Evolutionary conservation across 2,888 invertebrate genomes (phyloP), one percentile per base, ranked within the genome.

Genomic region (Lochmaea crataegi): DNA sequence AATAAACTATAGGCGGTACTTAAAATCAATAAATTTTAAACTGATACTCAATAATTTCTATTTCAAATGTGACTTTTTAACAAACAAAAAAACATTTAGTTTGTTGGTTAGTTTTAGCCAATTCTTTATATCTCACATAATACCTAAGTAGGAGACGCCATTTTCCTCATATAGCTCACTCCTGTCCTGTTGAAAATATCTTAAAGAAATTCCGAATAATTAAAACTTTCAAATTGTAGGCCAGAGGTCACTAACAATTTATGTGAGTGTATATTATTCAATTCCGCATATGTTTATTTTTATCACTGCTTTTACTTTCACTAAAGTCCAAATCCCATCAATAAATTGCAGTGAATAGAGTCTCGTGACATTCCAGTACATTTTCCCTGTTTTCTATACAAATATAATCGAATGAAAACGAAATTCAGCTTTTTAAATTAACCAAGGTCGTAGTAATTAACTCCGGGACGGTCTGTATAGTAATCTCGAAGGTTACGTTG

Each of bases 211-310:
- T 4, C 2, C 41, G 11, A 22, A 57, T 57, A 57, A 57, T 57
- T 57, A 57, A 57, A 57, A 57, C 56, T 57, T 57, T 57, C 56
- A 22, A 22, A 16, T 57, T 22, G 18, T 22, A 18, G 56, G 56
- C 22, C 56, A 57, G 5, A 57, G 56, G 56, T 26, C 56, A 11
- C n/a, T 3, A 57, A 18, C 18, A 18, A 22, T 57, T 57, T 57
- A 57, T 57, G 56, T 57, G 16, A 53, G 18, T 53, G 18, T 57
- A 7, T n/a, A 16, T 57, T 22, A 57, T 57, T 57, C 22, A 57
- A 57, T 57, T 57, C n/a, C 56, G 32, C 9, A 7, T 38, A 38
- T 9, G 32, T 38, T 38, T 38, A 38, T 32, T 32, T 22, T 56
- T 56, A 10, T 16, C 11, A 56, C 16, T 16, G 56, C 5, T 6